Base-by-base conservation (phyloP, 2,113 vertebrate genomes). In the Phocoena sinus region DNA sequence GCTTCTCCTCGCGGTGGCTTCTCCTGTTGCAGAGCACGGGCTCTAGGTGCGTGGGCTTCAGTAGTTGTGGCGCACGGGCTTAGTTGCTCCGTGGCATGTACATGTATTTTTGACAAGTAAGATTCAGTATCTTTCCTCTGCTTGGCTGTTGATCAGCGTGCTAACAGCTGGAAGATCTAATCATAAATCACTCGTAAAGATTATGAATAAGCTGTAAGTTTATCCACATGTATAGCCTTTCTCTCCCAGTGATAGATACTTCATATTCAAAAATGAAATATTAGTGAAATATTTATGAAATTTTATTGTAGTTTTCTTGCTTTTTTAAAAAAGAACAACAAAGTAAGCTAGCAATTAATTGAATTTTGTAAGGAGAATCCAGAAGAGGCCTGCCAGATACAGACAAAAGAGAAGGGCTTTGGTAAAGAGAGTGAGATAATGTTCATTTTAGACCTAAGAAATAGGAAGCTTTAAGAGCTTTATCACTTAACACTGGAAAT, bases 141-240 rank as follows among this genome's bases (percentile, higher is more conserved):
- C 81, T 62, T 97, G 79, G 89, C 93, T 67, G 21, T 70, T 87
- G 31, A 87, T 62, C 79, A 91, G n/a, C 56, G 76, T 93, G 76
- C 83, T 86, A 79, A 79, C 84, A 97, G 81, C 73, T 97, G 67
- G 70, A n/a, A 36, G 67, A 60, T 85, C 56, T 82, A 63, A 94
- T 62, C 73, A 36, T 80, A 89, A 96, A 0, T 97, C 93, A 83
- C 28, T 96, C 13, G 0, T 67, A 76, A 89, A 93, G 65, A 84
- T 97, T 95, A 84, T 25, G 11, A 77, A 80, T 68, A 88, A 94
- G 33, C n/a, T 28, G 53, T 74, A 83, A 92, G 8, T 79, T 93
- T 95, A 95, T n/a, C 85, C 71, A 44, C 6, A 58, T 74, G 25
- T 56, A n/a, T 58, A 74, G 28, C 9, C 15, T 68, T 96, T 96